Evolutionary conservation across 2,113 vertebrate species (phyloP).

Genomic region (Siphamia tubifer): DNA sequence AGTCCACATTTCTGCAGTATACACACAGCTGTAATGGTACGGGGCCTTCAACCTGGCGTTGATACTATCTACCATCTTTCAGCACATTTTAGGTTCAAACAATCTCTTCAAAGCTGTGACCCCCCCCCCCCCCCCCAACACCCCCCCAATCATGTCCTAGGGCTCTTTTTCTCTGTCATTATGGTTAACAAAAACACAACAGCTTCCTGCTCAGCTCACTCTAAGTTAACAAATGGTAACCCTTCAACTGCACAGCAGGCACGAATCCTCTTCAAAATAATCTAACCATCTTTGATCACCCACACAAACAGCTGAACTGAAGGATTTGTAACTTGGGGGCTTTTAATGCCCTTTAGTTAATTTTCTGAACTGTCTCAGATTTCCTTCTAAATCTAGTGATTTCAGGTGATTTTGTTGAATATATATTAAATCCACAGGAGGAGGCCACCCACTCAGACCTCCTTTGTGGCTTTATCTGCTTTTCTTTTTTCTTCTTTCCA

Average conservation of each 20-base stretch:
- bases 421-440: not conserved
- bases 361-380: not conserved
- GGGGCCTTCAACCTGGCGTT: slow-evolving; percentile 24
- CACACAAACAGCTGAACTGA: slow-evolving; percentile 6
- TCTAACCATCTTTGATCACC: slow-evolving; percentile 54
- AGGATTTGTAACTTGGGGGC: not conserved
- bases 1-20: slow-evolving; percentile 12
- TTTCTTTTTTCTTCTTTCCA: slow-evolving; percentile 17
- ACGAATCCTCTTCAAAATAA: slow-evolving; percentile 54
- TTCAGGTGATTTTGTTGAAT: slow-evolving; percentile 5
- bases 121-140: slow-evolving; percentile 16
- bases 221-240: slow-evolving; percentile 59
- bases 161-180: slow-evolving; percentile 70
- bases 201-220: slow-evolving; percentile 63
- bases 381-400: not conserved
- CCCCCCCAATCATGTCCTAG: slow-evolving; percentile 36
- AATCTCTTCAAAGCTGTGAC: slow-evolving; percentile 67
- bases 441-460: slow-evolving; percentile 66
- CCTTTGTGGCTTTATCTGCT: slow-evolving; percentile 15
- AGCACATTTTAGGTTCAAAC: slow-evolving; percentile 64
- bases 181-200: slow-evolving; percentile 52
- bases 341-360: not conserved
- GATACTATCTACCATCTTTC: slow-evolving; percentile 68
- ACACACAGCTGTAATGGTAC: slow-evolving; percentile 69
- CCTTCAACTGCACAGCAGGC: slow-evolving; percentile 43